These are phyloP conservation scores for Lepus townsendii DNA, from an alignment of 2,797 vertebrate species.

Conservation along the genomic window DNA sequence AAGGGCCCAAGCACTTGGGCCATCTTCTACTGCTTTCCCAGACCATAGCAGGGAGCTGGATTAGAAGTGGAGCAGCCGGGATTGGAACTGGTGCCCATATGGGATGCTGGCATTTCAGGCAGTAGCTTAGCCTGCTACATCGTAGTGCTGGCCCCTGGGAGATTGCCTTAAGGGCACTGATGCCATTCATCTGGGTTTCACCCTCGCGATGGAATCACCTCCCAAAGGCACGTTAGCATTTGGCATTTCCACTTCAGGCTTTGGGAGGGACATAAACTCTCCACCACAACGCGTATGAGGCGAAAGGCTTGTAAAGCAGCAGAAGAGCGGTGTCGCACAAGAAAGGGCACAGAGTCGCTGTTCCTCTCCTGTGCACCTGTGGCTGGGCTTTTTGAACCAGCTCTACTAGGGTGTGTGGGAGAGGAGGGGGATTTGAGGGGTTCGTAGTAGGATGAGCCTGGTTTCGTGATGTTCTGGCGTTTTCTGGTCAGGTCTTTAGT, in stretches of 20 bases:
- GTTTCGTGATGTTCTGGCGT: not conserved
- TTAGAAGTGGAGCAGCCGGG: too few species aligned
- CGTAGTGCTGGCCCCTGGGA: too few species aligned
- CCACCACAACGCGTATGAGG: not conserved
- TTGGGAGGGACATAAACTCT: not conserved
- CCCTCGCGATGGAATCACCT: not conserved
- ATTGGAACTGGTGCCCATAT: too few species aligned
- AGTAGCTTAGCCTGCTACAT: too few species aligned
- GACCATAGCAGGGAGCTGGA: too few species aligned
- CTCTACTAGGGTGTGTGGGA: not conserved
- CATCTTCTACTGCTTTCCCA: too few species aligned
- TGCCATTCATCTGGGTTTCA: not conserved
- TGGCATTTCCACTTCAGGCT: not conserved
- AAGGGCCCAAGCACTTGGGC: too few species aligned
- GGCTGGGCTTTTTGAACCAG: not conserved
- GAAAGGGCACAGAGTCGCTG: not conserved
- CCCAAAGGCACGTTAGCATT: not conserved
- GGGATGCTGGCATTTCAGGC: too few species aligned
- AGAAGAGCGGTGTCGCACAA: not conserved
- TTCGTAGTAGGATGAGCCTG: not conserved
- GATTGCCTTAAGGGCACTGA: not conserved
- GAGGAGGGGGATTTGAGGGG: not conserved
- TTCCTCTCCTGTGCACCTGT: rapidly evolving
- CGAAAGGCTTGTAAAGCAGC: not conserved
- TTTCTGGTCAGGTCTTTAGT: not conserved